Evolutionary conservation across 2,888 invertebrate species (phyloP).

Genomic region (Callosobruchus maculatus): DNA sequence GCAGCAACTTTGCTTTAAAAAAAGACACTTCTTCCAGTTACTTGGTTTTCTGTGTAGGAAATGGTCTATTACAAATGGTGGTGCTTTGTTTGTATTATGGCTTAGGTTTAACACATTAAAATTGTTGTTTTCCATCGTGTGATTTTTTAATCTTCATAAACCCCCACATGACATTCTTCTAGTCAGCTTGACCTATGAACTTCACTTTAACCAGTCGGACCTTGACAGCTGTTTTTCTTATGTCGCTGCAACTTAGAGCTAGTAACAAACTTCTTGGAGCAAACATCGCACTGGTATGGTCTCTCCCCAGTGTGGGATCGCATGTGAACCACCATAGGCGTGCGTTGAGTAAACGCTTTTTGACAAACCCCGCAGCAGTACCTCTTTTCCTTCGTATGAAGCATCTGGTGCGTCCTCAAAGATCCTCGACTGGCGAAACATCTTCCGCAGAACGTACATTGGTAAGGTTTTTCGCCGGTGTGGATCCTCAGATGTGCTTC

Average conservation of each 20-base stretch:
- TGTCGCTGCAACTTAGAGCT: constrained; percentile 48
- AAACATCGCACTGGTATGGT: neutral
- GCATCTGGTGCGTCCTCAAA: constrained; percentile 15
- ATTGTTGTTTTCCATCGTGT: too few species aligned
- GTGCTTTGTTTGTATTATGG: too few species aligned
- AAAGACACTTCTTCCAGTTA: too few species aligned
- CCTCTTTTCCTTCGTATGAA: constrained; percentile 32
- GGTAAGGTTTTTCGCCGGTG: neutral
- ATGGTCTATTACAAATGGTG: too few species aligned
- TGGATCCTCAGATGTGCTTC: neutral
- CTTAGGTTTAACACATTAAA: too few species aligned
- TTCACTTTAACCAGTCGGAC: neutral
- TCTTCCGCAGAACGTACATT: constrained; percentile 30
- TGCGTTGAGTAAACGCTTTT: constrained; percentile 44
- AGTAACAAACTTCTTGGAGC: constrained; percentile 54
- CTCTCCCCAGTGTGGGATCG: constrained; percentile 36
- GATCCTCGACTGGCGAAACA: constrained; percentile 15
- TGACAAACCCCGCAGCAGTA: constrained; percentile 42
- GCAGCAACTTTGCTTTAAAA: too few species aligned
- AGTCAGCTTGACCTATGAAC: neutral
- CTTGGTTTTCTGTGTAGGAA: too few species aligned
- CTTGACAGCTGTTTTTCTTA: constrained; percentile 23
- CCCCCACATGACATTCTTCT: too few species aligned
- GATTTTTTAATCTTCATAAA: too few species aligned
- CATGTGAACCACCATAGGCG: constrained; percentile 51